phyloP scores from a whole-genome alignment of 2,113 vertebrate species.

The Pithys albifrons region DNA sequence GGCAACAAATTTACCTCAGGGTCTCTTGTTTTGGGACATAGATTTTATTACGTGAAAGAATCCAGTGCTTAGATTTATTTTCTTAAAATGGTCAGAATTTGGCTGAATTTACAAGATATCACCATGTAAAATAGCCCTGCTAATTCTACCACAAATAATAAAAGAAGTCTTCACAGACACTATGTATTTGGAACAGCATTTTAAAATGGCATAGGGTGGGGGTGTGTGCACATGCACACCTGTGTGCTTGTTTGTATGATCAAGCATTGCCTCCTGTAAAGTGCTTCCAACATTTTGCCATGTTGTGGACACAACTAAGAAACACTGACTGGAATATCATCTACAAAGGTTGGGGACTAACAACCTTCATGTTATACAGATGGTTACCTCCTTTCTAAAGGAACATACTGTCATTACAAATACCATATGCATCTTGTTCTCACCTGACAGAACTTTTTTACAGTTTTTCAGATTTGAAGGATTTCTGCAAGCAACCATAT shows the following conservation, averaged over 20 bases:
- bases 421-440: conserved; percentile 20
- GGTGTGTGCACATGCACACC: background rate
- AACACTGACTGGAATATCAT: background rate
- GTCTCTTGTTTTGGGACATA: background rate
- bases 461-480: conserved; percentile 8
- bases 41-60: background rate
- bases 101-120: background rate
- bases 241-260: background rate
- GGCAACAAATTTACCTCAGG: background rate
- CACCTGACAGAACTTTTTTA: conserved; percentile 5
- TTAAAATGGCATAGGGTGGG: background rate
- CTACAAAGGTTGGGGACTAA: background rate
- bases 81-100: conserved; percentile 5
- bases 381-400: conserved; percentile 13
- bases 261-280: background rate
- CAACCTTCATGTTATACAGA: conserved; percentile 10
- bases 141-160: background rate
- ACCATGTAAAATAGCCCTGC: background rate
- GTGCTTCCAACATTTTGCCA: background rate
- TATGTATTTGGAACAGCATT: background rate
- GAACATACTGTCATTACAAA: conserved; percentile 22
- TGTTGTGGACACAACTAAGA: background rate
- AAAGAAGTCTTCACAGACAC: background rate
- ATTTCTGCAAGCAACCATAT: background rate
- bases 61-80: background rate